phyloP scores from a whole-genome alignment of 2,797 vertebrate genomes.

The Hippopotamyrus pictus region DNA sequence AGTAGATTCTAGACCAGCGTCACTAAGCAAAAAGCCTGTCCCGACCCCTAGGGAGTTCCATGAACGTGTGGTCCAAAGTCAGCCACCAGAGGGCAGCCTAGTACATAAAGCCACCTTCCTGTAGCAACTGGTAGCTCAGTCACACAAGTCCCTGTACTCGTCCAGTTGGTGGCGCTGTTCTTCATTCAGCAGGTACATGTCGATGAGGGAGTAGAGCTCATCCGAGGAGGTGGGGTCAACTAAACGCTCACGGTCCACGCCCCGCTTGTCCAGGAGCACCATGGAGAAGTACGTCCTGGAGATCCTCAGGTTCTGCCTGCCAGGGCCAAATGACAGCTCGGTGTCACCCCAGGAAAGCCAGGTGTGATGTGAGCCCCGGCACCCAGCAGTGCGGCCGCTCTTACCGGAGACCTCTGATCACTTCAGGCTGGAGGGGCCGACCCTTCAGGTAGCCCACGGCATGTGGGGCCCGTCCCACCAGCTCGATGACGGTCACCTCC shows the following conservation, averaged over 20 bases:
- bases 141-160: slow-evolving; percentile 68
- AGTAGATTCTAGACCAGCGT: not conserved
- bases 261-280: slow-evolving; percentile 80
- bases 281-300: slow-evolving; percentile 80
- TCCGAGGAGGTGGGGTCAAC: slow-evolving; percentile 70
- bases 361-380: not conserved
- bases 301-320: slow-evolving; percentile 76
- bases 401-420: slow-evolving; percentile 86
- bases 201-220: slow-evolving; percentile 83
- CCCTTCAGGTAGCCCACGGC: slow-evolving; percentile 83
- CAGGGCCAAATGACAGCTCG: slow-evolving; percentile 16
- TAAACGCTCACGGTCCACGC: slow-evolving; percentile 82
- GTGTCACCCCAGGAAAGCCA: not conserved
- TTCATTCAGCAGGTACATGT: slow-evolving; percentile 76
- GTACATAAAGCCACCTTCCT: not conserved
- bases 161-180: slow-evolving; percentile 64
- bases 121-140: slow-evolving; percentile 49
- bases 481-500: slow-evolving; percentile 77
- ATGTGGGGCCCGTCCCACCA: slow-evolving; percentile 75
- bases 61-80: not conserved
- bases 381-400: not conserved
- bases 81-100: slow-evolving; percentile 20
- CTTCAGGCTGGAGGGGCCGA: slow-evolving; percentile 61
- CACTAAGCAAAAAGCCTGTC: not conserved
- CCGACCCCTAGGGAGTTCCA: not conserved